Conservation (phyloP, 2,113 vertebrate species). For the Lagopus leucura region DNA sequence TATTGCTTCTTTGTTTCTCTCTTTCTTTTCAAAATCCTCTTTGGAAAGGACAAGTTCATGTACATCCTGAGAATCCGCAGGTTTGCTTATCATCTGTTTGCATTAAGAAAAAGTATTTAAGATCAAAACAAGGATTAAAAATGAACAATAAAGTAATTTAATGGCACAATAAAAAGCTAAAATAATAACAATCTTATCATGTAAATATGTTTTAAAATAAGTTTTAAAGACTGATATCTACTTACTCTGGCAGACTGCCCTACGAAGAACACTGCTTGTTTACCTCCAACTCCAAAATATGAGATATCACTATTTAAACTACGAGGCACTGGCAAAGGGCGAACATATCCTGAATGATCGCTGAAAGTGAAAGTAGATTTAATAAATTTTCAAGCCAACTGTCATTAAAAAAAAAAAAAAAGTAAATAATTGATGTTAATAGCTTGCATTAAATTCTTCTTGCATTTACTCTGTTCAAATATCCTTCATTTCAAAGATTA, state of each 20-base stretch:
- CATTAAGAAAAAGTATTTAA: constrained; percentile 31
- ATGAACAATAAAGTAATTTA: background rate
- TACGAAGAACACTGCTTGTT: constrained; percentile 94
- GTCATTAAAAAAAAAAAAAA: background rate
- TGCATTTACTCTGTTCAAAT: background rate
- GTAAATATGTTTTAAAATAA: background rate
- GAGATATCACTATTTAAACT: constrained; percentile 98
- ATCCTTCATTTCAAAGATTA: background rate
- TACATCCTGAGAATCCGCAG: constrained; percentile 85
- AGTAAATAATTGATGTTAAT: background rate
- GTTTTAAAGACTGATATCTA: background rate
- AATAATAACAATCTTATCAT: background rate
- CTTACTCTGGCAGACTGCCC: constrained; percentile 89
- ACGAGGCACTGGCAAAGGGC: constrained; percentile 84
- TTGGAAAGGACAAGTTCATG: constrained; percentile 93
- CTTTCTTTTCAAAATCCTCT: constrained; percentile 92
- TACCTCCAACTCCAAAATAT: constrained; percentile 96
- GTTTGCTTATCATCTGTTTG: constrained; percentile 92
- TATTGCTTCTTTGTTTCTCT: constrained; percentile 88
- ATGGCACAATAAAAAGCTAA: background rate
- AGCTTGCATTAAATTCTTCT: background rate
- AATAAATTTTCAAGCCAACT: background rate
- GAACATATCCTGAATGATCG: constrained; percentile 84
- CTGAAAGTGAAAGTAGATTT: constrained; percentile 68
- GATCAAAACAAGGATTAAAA: constrained; percentile 5